A percentile compares a stretch with the other conserved stretches of the same genome.
phyloP scores from a whole-genome alignment of 2,113 vertebrate species.

The Oncorhynchus gorbuscha region DNA sequence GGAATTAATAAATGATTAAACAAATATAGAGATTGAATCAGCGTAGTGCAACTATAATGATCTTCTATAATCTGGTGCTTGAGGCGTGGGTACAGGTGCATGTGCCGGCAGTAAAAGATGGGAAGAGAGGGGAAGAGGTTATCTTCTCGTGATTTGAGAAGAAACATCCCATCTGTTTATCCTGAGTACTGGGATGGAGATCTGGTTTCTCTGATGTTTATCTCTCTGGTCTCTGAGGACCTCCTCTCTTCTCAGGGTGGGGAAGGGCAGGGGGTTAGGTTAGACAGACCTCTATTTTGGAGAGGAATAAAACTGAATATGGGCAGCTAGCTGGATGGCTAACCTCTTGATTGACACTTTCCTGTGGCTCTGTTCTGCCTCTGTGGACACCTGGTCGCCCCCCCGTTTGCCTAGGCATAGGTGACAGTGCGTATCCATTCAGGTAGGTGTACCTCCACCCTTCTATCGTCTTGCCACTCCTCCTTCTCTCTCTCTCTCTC shows the following conservation, averaged over 20 bases:
- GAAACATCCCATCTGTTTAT: constrained; percentile 76
- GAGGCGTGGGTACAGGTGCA: constrained; percentile 61
- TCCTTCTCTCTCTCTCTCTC: too few relatives aligned
- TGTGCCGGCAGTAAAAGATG: constrained; percentile 26
- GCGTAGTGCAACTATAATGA: constrained; percentile 19
- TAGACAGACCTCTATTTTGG: constrained; percentile 46
- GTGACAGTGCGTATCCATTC: constrained; percentile 59
- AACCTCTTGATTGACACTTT: constrained; percentile 75
- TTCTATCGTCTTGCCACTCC: not conserved
- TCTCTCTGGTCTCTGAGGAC: constrained; percentile 53
- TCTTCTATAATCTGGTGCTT: constrained; percentile 6
- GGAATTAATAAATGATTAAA: not conserved
- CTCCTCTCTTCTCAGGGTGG: not conserved
- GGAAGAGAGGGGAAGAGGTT: constrained; percentile 63
- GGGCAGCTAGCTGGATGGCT: constrained; percentile 56
- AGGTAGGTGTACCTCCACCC: constrained; percentile 40
- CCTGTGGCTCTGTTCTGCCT: constrained; percentile 72
- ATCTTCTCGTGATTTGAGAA: constrained; percentile 56
- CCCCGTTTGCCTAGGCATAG: constrained; percentile 41
- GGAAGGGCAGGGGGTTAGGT: constrained; percentile 30
- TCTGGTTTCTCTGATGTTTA: constrained; percentile 74
- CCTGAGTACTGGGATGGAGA: constrained; percentile 53
- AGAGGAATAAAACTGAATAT: constrained; percentile 35
- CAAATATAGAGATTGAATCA: not conserved
- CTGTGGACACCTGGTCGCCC: constrained; percentile 50